These are phyloP conservation scores for Ferdinandea cuprea DNA, from an alignment of 2,888 invertebrate genomes.

Conservation along the genomic window DNA sequence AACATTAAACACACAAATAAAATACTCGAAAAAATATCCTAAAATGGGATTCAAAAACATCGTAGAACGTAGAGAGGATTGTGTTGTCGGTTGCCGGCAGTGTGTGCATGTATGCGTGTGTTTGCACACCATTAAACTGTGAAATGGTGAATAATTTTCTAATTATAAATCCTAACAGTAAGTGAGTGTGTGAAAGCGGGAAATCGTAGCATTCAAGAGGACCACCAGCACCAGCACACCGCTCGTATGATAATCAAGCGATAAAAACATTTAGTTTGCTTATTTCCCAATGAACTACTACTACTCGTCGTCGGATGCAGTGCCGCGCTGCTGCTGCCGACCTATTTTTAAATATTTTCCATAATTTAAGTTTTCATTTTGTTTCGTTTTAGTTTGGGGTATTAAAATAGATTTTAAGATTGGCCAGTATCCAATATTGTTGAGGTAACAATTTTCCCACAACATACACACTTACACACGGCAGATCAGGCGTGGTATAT, in stretches of 20 bases:
- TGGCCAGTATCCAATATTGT: slow-evolving; percentile 77
- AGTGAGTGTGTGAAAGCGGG: slow-evolving; percentile 67
- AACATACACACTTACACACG: too few relatives aligned
- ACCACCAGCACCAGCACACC: slow-evolving; percentile 52
- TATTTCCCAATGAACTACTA: slow-evolving; percentile 5
- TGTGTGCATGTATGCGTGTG: slow-evolving; percentile 29
- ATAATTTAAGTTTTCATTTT: slow-evolving; percentile 50
- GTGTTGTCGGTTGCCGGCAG: slow-evolving; percentile 10
- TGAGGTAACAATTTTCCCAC: slow-evolving; percentile 75
- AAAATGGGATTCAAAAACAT: slow-evolving; percentile 71
- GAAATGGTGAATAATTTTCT: slow-evolving; percentile 70
- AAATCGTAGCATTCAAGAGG: slow-evolving; percentile 37
- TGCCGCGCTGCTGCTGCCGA: slow-evolving; percentile 47
- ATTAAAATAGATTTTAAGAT: slow-evolving; percentile 70
- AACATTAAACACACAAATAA: slow-evolving; percentile 52
- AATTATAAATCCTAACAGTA: slow-evolving; percentile 61
- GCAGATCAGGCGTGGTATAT: slow-evolving; percentile 6
- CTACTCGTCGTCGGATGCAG: not conserved
- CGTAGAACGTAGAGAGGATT: slow-evolving; percentile 12
- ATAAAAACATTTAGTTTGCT: not conserved
- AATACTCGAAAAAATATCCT: slow-evolving; percentile 66
- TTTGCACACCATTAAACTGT: not conserved
- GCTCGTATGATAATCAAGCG: slow-evolving; percentile 25
- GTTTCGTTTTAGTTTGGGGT: slow-evolving; percentile 21
- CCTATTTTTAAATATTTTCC: slow-evolving; percentile 75